Base-by-base conservation (phyloP, 2,888 invertebrate genomes). In the Drosophila mimica region DNA sequence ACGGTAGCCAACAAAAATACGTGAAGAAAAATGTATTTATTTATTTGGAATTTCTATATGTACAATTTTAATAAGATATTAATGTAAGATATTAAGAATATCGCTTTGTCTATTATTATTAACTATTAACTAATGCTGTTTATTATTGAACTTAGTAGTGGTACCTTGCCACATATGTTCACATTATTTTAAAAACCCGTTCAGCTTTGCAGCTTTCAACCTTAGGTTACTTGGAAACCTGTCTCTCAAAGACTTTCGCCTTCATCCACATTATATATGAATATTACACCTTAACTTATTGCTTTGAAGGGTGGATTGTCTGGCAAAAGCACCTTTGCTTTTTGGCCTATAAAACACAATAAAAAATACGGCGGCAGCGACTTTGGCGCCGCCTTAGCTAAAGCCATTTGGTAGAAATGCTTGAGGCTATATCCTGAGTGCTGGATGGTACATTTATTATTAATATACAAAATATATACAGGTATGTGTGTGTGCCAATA, bases 281-380 rank as follows among this genome's bases (percentile, higher is more conserved):
- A 48, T 51, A 48, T 51, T 31, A 51, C 49, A 64, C 60, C 67
- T 63, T 46, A 33, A 15, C 8, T 49, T 60, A 28, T 62, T 59
- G 28, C 54, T 57, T 59, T 15, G 15, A 34, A n/a, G 4, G 7
- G 15, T 20, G 49, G 33, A 52, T 52, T 62, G 34, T 17, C 43
- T 46, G 34, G 20, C 36, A 13, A 63, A 57, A 66, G 68, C 49
- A 63, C 25, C 58, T 79, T 51, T 54, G 38, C 61, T 20, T 58
- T 53, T 63, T 54, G 67, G 40, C 74, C 71, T 65, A 73, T 79
- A 74, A 79, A 86, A 83, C 48, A 75, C 61, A 75, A 82, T 86
- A 77, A 81, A 81, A 25, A 70, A 71, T 59, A 56, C 56, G 54
- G 25, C 38, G 53, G 51, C 46, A 52, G 54, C 28, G 17, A 4